Evolutionary conservation across 2,797 vertebrate genomes (phyloP).

Genomic region (Microctenopoma lineatum): DNA sequence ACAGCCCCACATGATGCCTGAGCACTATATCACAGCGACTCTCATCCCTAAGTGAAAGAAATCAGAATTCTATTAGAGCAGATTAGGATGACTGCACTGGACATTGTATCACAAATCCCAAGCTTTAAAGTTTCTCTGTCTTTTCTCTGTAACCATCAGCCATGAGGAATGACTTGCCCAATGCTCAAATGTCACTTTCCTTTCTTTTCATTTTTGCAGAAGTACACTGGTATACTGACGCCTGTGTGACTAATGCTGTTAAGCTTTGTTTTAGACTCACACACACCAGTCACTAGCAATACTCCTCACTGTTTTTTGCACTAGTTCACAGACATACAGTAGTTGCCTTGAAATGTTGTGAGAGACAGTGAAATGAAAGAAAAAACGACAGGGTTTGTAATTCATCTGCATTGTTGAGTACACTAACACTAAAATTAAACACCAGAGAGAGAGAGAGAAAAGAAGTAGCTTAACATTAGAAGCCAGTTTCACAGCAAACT

Average conservation of each 20-base stretch:
- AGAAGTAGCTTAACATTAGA: conserved; percentile 3
- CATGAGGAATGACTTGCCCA: conserved; percentile 47
- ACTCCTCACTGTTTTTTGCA: not conserved
- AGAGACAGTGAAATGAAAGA: too few species aligned
- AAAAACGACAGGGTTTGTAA: conserved; percentile 16
- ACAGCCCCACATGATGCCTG: conserved; percentile 44
- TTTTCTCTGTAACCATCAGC: conserved; percentile 54
- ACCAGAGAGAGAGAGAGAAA: conserved; percentile 8
- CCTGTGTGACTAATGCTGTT: conserved; percentile 27
- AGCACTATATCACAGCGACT: conserved; percentile 58
- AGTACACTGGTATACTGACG: conserved; percentile 9
- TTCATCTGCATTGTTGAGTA: conserved; percentile 12
- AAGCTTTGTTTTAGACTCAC: conserved; percentile 25
- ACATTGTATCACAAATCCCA: conserved; percentile 76
- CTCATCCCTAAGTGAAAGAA: conserved; percentile 72
- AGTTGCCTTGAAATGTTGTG: not conserved
- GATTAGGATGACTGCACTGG: conserved; percentile 70
- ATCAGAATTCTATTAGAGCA: conserved; percentile 77
- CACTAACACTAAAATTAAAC: conserved; percentile 27
- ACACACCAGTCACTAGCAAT: conserved; percentile 15
- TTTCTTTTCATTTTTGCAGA: conserved; percentile 30
- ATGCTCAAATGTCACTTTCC: conserved; percentile 25
- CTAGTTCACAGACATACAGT: not conserved
- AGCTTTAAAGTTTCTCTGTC: conserved; percentile 66
- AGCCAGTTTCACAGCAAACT: conserved; percentile 22